These are phyloP conservation scores for Lutraria lutraria DNA, from an alignment of 2,888 invertebrate species.

Conservation along the genomic window DNA sequence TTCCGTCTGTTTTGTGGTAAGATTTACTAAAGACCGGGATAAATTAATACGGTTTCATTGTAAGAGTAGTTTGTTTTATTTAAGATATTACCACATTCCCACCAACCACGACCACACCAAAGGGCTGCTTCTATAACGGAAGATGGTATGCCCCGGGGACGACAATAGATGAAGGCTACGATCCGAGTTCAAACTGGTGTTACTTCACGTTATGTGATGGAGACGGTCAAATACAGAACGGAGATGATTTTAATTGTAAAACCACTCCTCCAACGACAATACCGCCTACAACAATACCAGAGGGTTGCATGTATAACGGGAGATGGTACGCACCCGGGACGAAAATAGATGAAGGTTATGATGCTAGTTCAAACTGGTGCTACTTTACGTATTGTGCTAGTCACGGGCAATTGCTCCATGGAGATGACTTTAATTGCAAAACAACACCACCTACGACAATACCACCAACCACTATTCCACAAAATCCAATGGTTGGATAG, in stretches of 20 bases:
- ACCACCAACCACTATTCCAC: background rate
- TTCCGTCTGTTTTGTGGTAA: too few species aligned
- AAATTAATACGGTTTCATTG: too few species aligned
- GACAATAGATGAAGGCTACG: constrained; percentile 37
- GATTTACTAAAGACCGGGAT: too few species aligned
- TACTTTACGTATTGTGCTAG: constrained; percentile 35
- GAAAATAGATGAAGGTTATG: constrained; percentile 32
- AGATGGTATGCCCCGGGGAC: constrained; percentile 29
- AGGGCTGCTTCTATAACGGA: constrained; percentile 33
- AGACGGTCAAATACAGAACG: constrained; percentile 29
- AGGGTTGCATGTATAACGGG: constrained; percentile 32
- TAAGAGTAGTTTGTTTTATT: too few species aligned
- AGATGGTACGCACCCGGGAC: constrained; percentile 20
- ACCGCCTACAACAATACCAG: background rate
- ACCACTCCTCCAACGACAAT: constrained; percentile 24
- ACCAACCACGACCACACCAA: constrained; percentile 20
- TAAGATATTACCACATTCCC: background rate
- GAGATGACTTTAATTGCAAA: constrained; percentile 44
- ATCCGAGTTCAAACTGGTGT: constrained; percentile 43
- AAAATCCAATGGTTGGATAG: background rate
- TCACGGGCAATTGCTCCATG: constrained; percentile 31
- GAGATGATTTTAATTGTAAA: constrained; percentile 47
- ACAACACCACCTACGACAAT: constrained; percentile 19
- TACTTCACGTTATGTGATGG: constrained; percentile 34
- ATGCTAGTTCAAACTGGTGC: constrained; percentile 40